Evolutionary conservation across 2,797 vertebrate genomes (phyloP).

Genomic region (Melanotaenia parkinsoni): DNA sequence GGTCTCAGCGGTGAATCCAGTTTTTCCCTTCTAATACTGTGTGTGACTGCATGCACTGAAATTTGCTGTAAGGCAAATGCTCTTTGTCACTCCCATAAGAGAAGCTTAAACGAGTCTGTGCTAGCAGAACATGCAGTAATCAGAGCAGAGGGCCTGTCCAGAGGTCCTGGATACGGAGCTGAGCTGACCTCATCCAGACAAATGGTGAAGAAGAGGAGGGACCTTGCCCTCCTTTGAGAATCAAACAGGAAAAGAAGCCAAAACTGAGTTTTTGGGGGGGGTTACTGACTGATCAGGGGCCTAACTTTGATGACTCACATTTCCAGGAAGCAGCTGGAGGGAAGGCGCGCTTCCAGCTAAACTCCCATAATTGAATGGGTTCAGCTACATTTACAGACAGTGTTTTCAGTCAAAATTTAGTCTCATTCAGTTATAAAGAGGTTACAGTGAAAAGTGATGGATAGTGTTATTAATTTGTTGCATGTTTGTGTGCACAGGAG

Average conservation of each 20-base stretch:
- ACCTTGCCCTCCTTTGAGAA: neutral
- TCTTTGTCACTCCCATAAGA: neutral
- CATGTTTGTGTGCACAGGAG: constrained; percentile 82
- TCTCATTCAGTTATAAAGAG: neutral
- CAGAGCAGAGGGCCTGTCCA: neutral
- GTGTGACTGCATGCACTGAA: neutral
- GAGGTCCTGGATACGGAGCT: constrained; percentile 2
- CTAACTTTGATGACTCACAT: neutral
- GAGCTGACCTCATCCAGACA: neutral
- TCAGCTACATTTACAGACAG: neutral
- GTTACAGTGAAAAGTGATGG: neutral
- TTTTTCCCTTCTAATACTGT: neutral
- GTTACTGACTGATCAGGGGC: constrained; percentile 5
- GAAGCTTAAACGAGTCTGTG: neutral
- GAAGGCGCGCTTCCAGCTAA: constrained; percentile 3
- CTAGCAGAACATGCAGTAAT: constrained; percentile 1
- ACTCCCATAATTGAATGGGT: neutral
- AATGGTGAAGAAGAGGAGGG: constrained; percentile 8
- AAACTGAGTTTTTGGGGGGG: constrained; percentile 5
- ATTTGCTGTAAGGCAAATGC: neutral
- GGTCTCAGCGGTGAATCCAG: neutral
- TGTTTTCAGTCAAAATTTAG: neutral
- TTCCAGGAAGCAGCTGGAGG: constrained; percentile 3
- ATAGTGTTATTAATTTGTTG: neutral
- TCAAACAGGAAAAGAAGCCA: neutral